Conservation (phyloP, 2,797 vertebrate species). For the Holocentrus rufus region DNA sequence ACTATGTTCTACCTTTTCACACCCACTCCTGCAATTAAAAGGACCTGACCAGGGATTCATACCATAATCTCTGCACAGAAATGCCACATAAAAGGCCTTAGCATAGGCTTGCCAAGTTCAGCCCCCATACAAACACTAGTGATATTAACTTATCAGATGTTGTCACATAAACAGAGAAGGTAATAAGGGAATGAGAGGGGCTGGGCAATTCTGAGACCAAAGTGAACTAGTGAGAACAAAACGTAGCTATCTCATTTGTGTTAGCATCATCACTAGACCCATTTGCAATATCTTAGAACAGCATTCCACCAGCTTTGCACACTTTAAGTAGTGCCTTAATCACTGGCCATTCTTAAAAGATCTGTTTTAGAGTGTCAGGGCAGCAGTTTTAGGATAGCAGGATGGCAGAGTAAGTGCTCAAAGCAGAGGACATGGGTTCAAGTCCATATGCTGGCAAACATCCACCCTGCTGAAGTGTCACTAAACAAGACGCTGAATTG, state of each 20-base stretch:
- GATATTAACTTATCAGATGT: constrained; percentile 49
- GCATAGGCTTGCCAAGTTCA: constrained; percentile 34
- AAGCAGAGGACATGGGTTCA: not conserved
- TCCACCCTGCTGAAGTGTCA: constrained; percentile 3
- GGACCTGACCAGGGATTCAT: constrained; percentile 38
- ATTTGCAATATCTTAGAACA: not conserved
- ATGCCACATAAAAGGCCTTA: constrained; percentile 43
- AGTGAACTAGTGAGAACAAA: not conserved
- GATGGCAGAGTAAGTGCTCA: not conserved
- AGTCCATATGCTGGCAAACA: not conserved
- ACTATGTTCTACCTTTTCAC: constrained; percentile 21
- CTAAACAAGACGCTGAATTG: constrained; percentile 7
- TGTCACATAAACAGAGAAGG: constrained; percentile 14
- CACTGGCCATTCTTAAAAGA: not conserved
- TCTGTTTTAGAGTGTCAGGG: not conserved
- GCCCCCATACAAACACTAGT: constrained; percentile 21
- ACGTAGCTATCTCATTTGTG: not conserved
- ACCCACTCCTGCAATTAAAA: constrained; percentile 39
- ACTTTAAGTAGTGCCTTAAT: not conserved
- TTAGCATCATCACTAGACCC: constrained; percentile 3
- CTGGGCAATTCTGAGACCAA: not conserved
- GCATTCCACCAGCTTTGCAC: not conserved
- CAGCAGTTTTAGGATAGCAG: not conserved
- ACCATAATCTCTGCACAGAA: constrained; percentile 42
- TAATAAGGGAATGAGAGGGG: not conserved